Conservation (phyloP, 53 echinoderm and acorn worm genomes). For the Temnopleurus reevesii region DNA sequence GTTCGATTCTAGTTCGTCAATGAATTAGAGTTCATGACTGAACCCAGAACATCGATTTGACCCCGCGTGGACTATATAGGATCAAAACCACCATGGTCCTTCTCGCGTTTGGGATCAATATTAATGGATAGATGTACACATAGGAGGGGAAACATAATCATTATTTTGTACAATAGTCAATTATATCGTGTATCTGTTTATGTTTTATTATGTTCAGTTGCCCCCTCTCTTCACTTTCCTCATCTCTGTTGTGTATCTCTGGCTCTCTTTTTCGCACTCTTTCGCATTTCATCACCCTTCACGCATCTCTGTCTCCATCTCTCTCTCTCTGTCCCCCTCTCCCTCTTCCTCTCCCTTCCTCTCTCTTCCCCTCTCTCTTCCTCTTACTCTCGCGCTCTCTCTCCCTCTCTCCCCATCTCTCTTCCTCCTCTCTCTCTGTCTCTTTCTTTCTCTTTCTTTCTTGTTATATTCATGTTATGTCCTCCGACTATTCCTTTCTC, state of each 20-base stretch:
- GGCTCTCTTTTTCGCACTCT: neutral
- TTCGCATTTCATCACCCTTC: neutral
- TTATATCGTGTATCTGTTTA: neutral
- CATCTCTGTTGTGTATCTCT: neutral
- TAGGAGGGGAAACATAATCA: neutral
- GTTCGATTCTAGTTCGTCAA: too few species aligned
- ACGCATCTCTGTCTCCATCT: neutral
- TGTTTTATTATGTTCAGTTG: neutral
- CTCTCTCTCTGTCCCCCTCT: neutral
- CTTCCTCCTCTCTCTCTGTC: neutral
- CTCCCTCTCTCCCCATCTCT: neutral
- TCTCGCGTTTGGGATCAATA: too few species aligned
- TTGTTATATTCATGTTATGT: too few species aligned
- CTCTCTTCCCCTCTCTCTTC: neutral
- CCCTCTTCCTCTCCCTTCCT: neutral
- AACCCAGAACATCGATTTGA: too few species aligned
- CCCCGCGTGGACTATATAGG: too few species aligned
- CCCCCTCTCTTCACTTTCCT: too few species aligned
- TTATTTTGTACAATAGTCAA: neutral
- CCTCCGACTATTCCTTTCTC: neutral
- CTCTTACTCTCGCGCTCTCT: neutral
- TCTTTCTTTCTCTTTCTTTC: too few species aligned
- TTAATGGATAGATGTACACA: neutral
- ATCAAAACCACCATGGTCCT: too few species aligned
- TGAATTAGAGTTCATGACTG: too few species aligned